Evolutionary conservation across 1,140 invertebrate species (phyloP).

Genomic region (Saccostrea echinata): DNA sequence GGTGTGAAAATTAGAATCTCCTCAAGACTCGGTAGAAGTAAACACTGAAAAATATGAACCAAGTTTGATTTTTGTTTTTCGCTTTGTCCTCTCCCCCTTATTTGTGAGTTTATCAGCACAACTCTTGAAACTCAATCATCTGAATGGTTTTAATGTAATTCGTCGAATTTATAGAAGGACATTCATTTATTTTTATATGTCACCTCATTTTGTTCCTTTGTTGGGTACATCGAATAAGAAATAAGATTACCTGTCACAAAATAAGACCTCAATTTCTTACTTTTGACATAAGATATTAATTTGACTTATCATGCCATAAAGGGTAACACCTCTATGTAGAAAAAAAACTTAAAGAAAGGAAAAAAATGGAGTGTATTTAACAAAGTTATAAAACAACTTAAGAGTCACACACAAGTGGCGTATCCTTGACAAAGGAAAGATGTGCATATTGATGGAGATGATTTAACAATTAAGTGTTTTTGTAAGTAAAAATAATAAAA

Average conservation of each 20-base stretch:
- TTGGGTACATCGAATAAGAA: background rate
- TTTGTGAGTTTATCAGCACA: too few relatives aligned
- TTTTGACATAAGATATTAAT: conserved; percentile 35
- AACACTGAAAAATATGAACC: too few relatives aligned
- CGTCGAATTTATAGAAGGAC: too few relatives aligned
- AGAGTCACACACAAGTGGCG: background rate
- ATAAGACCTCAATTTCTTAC: background rate
- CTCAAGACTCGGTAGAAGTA: too few relatives aligned
- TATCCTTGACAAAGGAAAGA: background rate
- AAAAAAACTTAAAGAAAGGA: background rate
- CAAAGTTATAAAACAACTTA: background rate
- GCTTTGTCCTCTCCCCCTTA: too few relatives aligned
- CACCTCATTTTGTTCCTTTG: conserved; percentile 1
- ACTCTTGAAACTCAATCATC: too few relatives aligned
- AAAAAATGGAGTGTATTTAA: background rate
- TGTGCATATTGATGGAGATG: background rate
- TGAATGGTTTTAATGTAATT: too few relatives aligned
- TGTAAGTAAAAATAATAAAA: too few relatives aligned
- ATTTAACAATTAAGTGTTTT: too few relatives aligned
- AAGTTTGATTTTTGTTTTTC: too few relatives aligned
- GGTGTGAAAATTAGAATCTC: background rate
- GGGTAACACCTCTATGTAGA: background rate
- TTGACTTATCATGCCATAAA: conserved; percentile 20
- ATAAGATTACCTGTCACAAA: background rate
- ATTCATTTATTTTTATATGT: background rate